Evolutionary conservation across 2,888 invertebrate species (phyloP).

Genomic region (Artemia sp.): DNA sequence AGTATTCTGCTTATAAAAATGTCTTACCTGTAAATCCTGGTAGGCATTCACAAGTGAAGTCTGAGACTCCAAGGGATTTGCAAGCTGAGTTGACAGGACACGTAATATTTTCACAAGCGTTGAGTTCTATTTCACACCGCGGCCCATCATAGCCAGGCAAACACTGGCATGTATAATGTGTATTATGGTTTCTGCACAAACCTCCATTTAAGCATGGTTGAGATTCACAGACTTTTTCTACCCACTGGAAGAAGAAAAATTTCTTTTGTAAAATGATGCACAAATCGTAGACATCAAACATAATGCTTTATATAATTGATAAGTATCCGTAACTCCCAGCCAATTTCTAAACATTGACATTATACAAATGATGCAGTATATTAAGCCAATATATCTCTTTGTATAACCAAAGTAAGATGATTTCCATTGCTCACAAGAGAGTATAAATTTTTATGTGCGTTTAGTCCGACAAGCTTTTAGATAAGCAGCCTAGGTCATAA

Average conservation of each 20-base stretch:
- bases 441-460: no score
- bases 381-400: no score
- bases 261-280: not conserved
- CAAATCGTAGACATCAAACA: no score
- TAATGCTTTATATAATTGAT: no score
- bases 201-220: conserved; percentile 80
- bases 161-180: conserved; percentile 24
- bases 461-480: no score
- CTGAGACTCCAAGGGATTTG: conserved; percentile 15
- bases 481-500: no score
- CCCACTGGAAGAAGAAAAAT: not conserved
- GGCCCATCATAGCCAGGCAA: conserved; percentile 45
- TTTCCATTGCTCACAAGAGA: no score
- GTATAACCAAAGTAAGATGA: no score
- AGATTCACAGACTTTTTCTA: conserved; percentile 35
- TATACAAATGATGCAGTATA: no score
- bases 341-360: no score
- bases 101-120: conserved; percentile 37
- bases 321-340: no score
- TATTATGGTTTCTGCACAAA: conserved; percentile 38
- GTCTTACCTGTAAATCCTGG: conserved; percentile 42
- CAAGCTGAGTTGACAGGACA: conserved; percentile 48
- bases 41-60: conserved; percentile 45
- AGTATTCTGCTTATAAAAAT: not conserved
- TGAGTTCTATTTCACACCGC: conserved; percentile 27